A percentile compares a stretch with the other conserved stretches of the same genome.
Conservation (phyloP, 2,113 vertebrate species). For the Opisthocomus hoazin region DNA sequence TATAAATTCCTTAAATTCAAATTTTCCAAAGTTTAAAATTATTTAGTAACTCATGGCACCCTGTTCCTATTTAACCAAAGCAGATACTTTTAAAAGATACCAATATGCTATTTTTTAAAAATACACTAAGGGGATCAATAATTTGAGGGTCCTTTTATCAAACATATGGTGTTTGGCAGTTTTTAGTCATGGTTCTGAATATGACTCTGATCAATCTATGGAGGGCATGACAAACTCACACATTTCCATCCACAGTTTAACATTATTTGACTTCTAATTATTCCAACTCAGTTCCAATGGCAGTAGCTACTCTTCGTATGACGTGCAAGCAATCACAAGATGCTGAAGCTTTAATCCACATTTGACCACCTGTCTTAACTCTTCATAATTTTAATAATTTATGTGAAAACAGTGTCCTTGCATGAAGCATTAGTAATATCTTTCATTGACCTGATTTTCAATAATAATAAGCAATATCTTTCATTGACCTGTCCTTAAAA, state of each 20-base stretch:
- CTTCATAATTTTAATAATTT: neutral
- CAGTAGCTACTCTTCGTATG: neutral
- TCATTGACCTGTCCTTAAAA: neutral
- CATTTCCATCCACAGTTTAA: neutral
- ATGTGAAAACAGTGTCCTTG: neutral
- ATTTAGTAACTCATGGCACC: neutral
- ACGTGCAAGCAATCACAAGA: neutral
- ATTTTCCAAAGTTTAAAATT: neutral
- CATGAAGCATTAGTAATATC: neutral
- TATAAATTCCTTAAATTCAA: neutral
- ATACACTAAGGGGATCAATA: accelerated
- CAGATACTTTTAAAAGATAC: neutral
- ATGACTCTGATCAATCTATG: neutral
- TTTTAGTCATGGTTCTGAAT: neutral
- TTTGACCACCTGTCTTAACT: neutral
- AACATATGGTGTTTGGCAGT: neutral
- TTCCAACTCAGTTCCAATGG: neutral
- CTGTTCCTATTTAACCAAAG: neutral
- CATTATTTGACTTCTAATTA: neutral
- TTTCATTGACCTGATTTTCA: neutral
- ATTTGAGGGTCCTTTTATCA: neutral
- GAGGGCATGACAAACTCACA: neutral
- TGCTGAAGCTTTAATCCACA: neutral
- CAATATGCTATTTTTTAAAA: neutral
- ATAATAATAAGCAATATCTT: neutral